Base-by-base conservation (phyloP, 2,797 vertebrate genomes). In the Cuculus canorus region DNA sequence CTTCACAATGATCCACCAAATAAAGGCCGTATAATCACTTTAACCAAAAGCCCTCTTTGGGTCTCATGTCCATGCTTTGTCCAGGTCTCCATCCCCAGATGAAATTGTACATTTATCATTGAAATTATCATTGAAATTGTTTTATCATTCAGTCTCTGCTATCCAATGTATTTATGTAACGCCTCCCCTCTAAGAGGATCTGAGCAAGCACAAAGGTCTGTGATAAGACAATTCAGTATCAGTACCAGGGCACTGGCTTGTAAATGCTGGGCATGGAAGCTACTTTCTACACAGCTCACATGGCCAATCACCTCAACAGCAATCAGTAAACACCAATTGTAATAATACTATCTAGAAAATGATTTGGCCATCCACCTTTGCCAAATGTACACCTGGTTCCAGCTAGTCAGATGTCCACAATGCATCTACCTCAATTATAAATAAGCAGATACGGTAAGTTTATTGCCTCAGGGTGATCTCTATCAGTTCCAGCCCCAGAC, bases 211-310 rank as follows among this genome's bases (percentile, higher is more conserved):
- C n/a, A 73, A 47, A 88, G 18, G 22, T 68, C 57, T 84, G 22
- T 33, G 50, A 45, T 47, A 82, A n/a, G 53, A 33, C 48, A 56
- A 88, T 32, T 64, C 57, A 71, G 41, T 37, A 81, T 27, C 39
- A 24, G n/a, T 30, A 28, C 48, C 32, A 53, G 76, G 35, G 56
- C 59, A 89, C 53, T 72, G 59, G 66, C 59, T 41, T 69, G 37
- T 79, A 84, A 57, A 92, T 47, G 27, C 11, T 75, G 41, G 19
- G 64, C 14, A 56, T 10, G 21, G 17, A 48, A 32, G 50, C 37
- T 45, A 15, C 3, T 0, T 53, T 45, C 54, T 53, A 43, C 0
- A 0, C 54, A 60, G 24, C 56, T 90, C 52, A 35, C n/a, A 14
- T 1, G 87, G 68, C 39, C 17, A 59, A 35, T 52, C 86, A 70